Conservation (phyloP, 2,888 invertebrate species). For the Bombylius major region DNA sequence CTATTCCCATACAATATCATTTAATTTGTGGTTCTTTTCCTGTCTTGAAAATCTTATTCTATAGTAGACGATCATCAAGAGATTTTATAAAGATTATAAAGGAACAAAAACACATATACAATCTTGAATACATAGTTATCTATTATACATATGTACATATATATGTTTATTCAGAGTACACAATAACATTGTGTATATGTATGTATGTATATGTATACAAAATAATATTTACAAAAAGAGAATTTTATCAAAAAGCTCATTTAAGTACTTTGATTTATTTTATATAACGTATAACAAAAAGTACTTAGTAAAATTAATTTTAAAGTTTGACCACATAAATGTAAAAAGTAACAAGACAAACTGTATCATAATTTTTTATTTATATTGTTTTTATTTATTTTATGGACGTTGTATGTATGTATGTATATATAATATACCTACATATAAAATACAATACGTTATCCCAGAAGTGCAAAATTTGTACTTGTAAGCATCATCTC, state of each 20-base stretch:
- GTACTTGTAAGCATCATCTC: too few relatives aligned
- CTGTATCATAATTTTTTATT: not conserved
- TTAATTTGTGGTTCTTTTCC: not conserved
- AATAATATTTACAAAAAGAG: not conserved
- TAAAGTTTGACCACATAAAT: constrained; percentile 2
- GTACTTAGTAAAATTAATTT: constrained; percentile 1
- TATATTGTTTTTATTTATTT: not conserved
- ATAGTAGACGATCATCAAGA: not conserved
- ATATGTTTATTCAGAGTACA: not conserved
- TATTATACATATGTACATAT: not conserved
- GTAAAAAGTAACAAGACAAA: not conserved
- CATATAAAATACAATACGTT: too few relatives aligned
- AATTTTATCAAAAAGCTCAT: not conserved
- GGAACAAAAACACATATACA: too few relatives aligned
- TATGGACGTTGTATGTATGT: not conserved
- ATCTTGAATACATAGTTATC: too few relatives aligned
- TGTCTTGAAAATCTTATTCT: not conserved
- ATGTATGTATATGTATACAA: not conserved
- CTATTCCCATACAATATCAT: not conserved
- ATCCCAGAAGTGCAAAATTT: too few relatives aligned
- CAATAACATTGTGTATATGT: not conserved
- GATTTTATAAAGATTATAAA: not conserved
- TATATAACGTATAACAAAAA: not conserved
- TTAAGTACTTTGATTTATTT: not conserved
- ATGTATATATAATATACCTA: not conserved